Evolutionary conservation across 2,888 invertebrate species (phyloP).

Genomic region (Alcis repandata): DNA sequence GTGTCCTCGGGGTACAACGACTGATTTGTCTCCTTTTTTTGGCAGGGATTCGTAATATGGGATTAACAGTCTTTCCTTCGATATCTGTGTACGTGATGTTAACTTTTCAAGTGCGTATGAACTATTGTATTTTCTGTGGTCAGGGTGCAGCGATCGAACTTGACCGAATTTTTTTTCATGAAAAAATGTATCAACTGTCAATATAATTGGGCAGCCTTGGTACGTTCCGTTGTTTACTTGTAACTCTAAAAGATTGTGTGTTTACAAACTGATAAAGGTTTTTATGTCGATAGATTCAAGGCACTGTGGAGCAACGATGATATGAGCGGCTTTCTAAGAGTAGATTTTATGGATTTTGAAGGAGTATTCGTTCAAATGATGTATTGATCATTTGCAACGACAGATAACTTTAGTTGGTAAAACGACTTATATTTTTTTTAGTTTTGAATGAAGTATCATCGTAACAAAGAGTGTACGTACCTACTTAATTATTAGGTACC

Average conservation of each 20-base stretch:
- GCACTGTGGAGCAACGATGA: constrained; percentile 22
- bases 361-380: not conserved
- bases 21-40: too few relatives aligned
- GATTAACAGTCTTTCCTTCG: too few relatives aligned
- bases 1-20: too few relatives aligned
- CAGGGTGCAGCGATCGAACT: constrained; percentile 29
- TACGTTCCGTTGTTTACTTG: constrained; percentile 20
- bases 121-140: too few relatives aligned
- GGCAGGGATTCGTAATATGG: too few relatives aligned
- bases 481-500: too few relatives aligned
- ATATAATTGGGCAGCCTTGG: constrained; percentile 22
- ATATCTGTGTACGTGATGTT: too few relatives aligned
- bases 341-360: constrained; percentile 7
- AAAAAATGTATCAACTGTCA: constrained; percentile 26
- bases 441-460: too few relatives aligned
- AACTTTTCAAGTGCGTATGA: too few relatives aligned
- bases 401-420: too few relatives aligned
- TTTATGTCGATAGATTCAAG: constrained; percentile 25
- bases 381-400: not conserved
- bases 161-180: constrained; percentile 35
- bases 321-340: constrained; percentile 22
- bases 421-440: too few relatives aligned
- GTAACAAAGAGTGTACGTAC: too few relatives aligned
- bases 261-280: constrained; percentile 11
- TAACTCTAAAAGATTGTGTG: constrained; percentile 21